These are phyloP conservation scores for Cyphomyrus plagiostoma DNA, from an alignment of 2,113 vertebrate genomes.

Conservation along the genomic window DNA sequence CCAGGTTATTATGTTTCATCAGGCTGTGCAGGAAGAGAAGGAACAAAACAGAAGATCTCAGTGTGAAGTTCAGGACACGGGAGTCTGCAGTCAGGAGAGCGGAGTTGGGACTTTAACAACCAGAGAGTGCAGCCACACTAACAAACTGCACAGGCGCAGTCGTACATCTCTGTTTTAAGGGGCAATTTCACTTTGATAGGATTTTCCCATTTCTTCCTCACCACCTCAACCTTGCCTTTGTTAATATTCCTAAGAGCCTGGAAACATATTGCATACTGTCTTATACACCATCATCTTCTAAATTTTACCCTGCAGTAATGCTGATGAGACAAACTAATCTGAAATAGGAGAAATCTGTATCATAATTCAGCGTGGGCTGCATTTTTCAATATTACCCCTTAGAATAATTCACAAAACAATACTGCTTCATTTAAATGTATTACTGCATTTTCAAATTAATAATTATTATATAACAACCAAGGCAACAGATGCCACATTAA, in stretches of 20 bases:
- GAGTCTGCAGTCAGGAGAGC: background rate
- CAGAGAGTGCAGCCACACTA: background rate
- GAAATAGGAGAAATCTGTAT: background rate
- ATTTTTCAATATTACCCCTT: background rate
- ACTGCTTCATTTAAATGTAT: background rate
- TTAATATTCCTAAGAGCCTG: background rate
- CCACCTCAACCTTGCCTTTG: background rate
- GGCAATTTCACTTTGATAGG: background rate
- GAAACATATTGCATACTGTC: background rate
- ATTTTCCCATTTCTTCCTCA: background rate
- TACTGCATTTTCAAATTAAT: background rate
- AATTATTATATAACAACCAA: background rate
- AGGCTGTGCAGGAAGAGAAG: background rate
- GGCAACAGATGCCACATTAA: background rate
- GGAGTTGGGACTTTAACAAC: background rate
- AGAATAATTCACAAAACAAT: background rate
- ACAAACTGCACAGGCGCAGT: background rate
- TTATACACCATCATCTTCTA: background rate
- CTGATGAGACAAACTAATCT: background rate
- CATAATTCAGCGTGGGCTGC: background rate
- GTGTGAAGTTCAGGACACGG: background rate
- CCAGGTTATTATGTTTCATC: background rate
- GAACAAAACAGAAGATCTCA: background rate
- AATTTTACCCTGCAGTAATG: background rate
- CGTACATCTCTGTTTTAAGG: background rate